A percentile compares a stretch with the other conserved stretches of the same genome.
Evolutionary conservation across 2,113 vertebrate genomes (phyloP).

Genomic region (Rhineura floridana): DNA sequence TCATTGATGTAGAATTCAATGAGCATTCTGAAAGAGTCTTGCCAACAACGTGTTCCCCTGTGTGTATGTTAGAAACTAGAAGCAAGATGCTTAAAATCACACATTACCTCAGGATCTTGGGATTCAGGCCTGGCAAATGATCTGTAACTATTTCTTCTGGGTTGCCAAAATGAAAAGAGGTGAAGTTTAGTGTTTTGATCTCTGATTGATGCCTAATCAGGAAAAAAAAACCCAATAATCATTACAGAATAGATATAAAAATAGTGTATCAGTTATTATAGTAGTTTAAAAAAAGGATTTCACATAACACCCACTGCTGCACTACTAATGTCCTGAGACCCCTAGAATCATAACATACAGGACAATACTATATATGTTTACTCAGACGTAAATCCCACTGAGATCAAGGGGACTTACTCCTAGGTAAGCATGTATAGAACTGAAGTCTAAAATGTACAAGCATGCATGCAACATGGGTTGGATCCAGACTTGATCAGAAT

Average conservation of each 20-base stretch:
- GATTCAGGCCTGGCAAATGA: slow-evolving; percentile 7
- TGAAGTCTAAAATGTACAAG: too few species aligned
- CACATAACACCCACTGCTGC: not conserved
- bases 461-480: too few species aligned
- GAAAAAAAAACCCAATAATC: not conserved
- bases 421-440: too few species aligned
- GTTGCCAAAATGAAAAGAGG: not conserved
- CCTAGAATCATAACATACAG: not conserved
- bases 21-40: not conserved
- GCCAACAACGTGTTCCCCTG: not conserved
- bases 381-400: too few species aligned
- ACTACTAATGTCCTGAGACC: not conserved
- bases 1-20: slow-evolving; percentile 8
- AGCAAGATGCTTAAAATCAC: slow-evolving; percentile 2
- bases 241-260: not conserved
- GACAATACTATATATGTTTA: too few species aligned
- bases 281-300: not conserved
- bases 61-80: not conserved
- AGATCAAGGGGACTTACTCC: too few species aligned
- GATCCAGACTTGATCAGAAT: too few species aligned
- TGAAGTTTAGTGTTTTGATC: slow-evolving; percentile 14
- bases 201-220: not conserved
- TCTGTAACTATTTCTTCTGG: slow-evolving; percentile 15
- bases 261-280: not conserved
- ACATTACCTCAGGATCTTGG: not conserved